Base-by-base conservation (phyloP, 2,797 vertebrate genomes). In the Petrocephalus sullivani region DNA sequence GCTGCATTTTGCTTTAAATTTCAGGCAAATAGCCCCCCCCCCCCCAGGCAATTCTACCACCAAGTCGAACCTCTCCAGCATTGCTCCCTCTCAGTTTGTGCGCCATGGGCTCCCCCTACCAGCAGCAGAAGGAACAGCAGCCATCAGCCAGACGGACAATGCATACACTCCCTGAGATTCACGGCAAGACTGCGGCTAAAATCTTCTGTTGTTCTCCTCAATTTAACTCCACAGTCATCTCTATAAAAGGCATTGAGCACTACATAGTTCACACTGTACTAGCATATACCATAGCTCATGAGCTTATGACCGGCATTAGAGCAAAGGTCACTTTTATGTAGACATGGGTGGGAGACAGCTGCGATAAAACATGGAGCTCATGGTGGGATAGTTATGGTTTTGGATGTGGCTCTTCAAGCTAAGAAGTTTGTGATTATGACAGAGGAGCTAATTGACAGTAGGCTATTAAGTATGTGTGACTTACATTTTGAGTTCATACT, bases 191-290 rank as follows among this genome's bases (percentile, higher is more conserved):
- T 54, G 19, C 49, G 75, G 75, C 41, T 46, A 19, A 49, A 5
- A 81, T 81, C 41, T 78, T 78, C 75, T 21, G 75, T 37, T 81
- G 75, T 81, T 81, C 37, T 81, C 75, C 75, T 71, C 64, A 4
- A 81, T 81, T 81, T 81, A 46, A 81, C 41, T 19, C 75, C 41
- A 81, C 37, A 49, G 46, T 81, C 75, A 81, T 49, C 41, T 41
- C 75, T 37, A 81, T 81, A 81, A 81, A 81, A 81, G 75, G 46
- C 75, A 49, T n/a, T 81, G 75, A 41, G 19, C 19, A 4, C 41
- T 81, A n/a, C 75, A 37, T 37, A 71, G 37, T 37, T 71, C 64
- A 37, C 28, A 78, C 41, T 46, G 28, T 78, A 49, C 16, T 41
- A 49, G 75, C 41, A 81, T 46, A 3, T 81, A 49, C 75, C 64